Evolutionary conservation across 2,797 vertebrate species (phyloP), one percentile per base, ranked within the genome.

Genomic region (Amniataba percoides): DNA sequence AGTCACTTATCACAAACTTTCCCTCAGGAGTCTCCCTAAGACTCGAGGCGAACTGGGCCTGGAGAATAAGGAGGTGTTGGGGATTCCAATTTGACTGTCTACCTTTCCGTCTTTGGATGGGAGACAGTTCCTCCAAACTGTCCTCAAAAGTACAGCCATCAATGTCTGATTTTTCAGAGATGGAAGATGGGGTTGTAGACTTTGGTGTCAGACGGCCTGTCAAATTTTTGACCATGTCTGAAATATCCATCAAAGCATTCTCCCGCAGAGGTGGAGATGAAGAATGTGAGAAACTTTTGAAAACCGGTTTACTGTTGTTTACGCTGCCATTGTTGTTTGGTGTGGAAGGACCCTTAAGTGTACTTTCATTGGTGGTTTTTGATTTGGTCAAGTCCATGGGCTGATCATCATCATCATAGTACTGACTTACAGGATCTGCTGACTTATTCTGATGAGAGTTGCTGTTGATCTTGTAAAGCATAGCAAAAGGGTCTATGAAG

Each of bases 1-100:
- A 93, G 95, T 99, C 98, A 61, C 94, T 97, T 92, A 99, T 96
- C 72, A 98, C 94, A 78, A 98, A 97, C 93, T 98, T 99, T 71
- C 98, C 98, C 52, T 99, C 98, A 0, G 97, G 89, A 0, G 97
- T 98, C 92, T 99, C 97, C 78, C 95, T 94, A 81, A 99, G 96
- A 93, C 97, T 97, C 5, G 98, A 97, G 62, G 93, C 98, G 81
- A 99, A 99, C 94, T 99, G 98, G 40, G 98, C 98, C 94, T 99
- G 98, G 81, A 99, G 96, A 85, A 99, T 98, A 63, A 99, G 95
- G 88, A 99, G 96, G 92, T 99, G 98, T 87, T 99, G 98, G 11
- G 98, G 98, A 90, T 99, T 99, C 98, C 98, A 99, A 95, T 98
- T 99, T 12, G 98, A 99, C 94, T 99, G 98, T 67, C 98, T 92